Evolutionary conservation across 2,888 invertebrate genomes (phyloP), one percentile per base, ranked within the genome.

Genomic region (Lasioglossum morio): DNA sequence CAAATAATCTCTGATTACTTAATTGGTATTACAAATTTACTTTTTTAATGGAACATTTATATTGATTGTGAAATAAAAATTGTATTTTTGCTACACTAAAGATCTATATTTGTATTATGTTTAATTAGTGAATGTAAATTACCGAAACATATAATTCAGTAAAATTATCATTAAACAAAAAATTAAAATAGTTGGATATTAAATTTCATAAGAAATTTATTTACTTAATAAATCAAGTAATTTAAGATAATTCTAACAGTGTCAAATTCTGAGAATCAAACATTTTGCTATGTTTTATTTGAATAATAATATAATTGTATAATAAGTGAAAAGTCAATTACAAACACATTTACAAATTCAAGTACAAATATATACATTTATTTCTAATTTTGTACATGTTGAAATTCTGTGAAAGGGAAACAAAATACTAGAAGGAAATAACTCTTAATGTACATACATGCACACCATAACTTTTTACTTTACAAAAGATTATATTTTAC

Each of bases 401-500:
- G 27, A 73, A 53, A 63, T 76, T 70, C 72, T 69, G 19, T 53
- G 27, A n/a, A 66, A 82, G 3, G 34, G 37, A 53, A 82, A 69
- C 69, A 30, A 34, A 77, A 60, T 57, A 60, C 30, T 48, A 40
- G 34, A 48, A 72, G 27, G 53, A n/a, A 75, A 74, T 78, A 72
- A 70, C 63, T 69, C 14, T 63, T 19, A 66, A 16, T 57, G 37
- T 7, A 16, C 23, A 60, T 60, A n/a, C 30, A 72, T 30, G 14
- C 53, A 74, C 30, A 30, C 14, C 30, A 69, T 69, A 63, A 57
- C 43, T 34, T 69, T 43, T 76, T 82, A 82, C n/a, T 34, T 79
- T 83, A 87, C 40, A 81, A 82, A 76, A 78, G 27, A 82, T 82
- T 82, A 86, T 86, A 87, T 81, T 87, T 87, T 78, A 87, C 70